Base-by-base conservation (phyloP, 2,888 invertebrate species). In the Limnephilus auricula region DNA sequence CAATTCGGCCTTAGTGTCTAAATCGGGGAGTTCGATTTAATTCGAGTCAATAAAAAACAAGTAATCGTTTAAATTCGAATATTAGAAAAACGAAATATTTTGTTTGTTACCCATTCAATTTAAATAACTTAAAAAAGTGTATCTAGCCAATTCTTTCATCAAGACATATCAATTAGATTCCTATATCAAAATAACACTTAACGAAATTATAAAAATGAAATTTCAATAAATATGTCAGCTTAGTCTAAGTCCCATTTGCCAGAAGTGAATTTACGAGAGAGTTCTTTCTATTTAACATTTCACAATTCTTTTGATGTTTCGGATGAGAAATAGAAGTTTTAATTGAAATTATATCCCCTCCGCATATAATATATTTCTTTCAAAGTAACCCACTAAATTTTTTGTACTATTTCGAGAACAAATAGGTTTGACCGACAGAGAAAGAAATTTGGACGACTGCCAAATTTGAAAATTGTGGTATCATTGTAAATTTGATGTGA, bases 281-380 rank as follows among this genome's bases (percentile, higher is more conserved):
- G 25, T 25, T 82, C 82, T 25, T 25, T 25, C 32, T 34, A 82
- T 82, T 31, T 25, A 31, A 82, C 34, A 37, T 85, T 85, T 45
- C 40, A 40, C 84, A 85, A 34, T 31, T 30, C 89, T 89, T 89
- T 89, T 89, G 89, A 89, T 50, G 80, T 89, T 82, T 89, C 45
- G 82, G 12, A 31, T 65, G 78, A 89, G 82, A 82, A 89, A 89
- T 82, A 34, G 82, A 50, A 15, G 45, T 82, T 89, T 89, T 89
- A 89, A 89, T 89, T 89, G 82, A 89, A 89, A 45, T 45, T 45
- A 82, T 31, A 34, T 82, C 82, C 30, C 13, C 40, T 37, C 82
- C n/a, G n/a, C n/a, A n/a, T 25, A 25, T 65, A 89, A 25, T 25
- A 89, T 89, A 32, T 31, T 80, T 83, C 80, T 45, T 50, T 89